Base-by-base conservation (phyloP, 2,113 vertebrate species). In the Strix uralensis region DNA sequence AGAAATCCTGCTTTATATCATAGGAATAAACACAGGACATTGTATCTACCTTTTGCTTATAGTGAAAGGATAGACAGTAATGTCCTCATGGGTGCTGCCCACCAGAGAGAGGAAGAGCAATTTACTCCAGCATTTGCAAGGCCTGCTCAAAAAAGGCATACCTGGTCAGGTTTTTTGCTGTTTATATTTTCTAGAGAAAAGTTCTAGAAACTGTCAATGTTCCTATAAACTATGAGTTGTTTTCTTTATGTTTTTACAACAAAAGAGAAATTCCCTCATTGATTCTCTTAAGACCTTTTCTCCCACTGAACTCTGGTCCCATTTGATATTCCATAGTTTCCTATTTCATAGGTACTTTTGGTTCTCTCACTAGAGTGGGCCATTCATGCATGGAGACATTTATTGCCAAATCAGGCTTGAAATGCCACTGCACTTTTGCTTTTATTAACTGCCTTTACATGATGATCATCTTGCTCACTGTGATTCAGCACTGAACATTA, bases 331-430 rank as follows among this genome's bases (percentile, higher is more conserved):
- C 29, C 13, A 34, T 57, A 87, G 75, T 71, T 84, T 96, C 83
- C 70, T 66, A 89, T 94, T 92, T 92, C 90, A 71, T 15, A 84
- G 69, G 58, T 95, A 88, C 79, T 93, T 92, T 57, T 54, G 55
- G 65, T 61, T 95, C 74, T 93, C 40, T 95, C 69, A 86, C 87
- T 80, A 36, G 88, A 92, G 83, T 34, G 74, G 72, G 80, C 49
- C 61, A 36, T 93, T 96, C 96, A 94, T 12, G 61, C 86, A 87
- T 62, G 84, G 88, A 92, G 63, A 81, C 74, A 49, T 92, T 96
- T 93, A 95, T 90, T 92, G 81, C 59, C 94, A 96, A 96, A 95
- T 96, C 95, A 96, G 90, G 92, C 97, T 97, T 97, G 96, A 98
- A 98, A 98, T 97, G 90, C 88, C 97, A 98, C 91, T 78, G 95